Conservation (phyloP, 2,888 invertebrate species). For the Tryphoninae sp. region DNA sequence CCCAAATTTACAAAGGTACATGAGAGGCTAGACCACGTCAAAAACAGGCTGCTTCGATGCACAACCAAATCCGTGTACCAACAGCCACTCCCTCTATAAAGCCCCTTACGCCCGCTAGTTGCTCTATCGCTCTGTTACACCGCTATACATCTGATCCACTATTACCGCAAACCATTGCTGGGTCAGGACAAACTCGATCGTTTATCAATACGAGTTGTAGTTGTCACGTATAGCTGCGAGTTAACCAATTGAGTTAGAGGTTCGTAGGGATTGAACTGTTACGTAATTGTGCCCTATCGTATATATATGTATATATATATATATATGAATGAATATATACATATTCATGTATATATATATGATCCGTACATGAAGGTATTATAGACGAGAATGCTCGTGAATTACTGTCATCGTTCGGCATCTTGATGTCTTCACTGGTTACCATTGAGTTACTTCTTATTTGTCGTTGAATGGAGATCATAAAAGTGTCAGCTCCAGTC, state of each 20-base stretch:
- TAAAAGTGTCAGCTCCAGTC: neutral
- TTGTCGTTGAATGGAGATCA: neutral
- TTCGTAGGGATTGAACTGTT: conserved; percentile 33
- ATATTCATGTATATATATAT: neutral
- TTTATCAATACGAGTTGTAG: conserved; percentile 58
- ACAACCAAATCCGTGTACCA: conserved; percentile 43
- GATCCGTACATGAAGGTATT: conserved; percentile 15
- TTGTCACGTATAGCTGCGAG: conserved; percentile 43
- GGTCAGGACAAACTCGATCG: conserved; percentile 56
- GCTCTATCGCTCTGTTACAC: conserved; percentile 41
- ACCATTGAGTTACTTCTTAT: neutral
- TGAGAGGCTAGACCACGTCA: conserved; percentile 40
- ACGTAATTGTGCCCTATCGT: conserved; percentile 30
- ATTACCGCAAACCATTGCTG: conserved; percentile 40
- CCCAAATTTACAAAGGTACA: conserved; percentile 53
- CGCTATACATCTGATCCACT: conserved; percentile 29
- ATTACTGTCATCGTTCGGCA: conserved; percentile 25
- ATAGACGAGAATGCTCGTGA: neutral
- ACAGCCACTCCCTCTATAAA: conserved; percentile 39
- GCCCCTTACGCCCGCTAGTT: neutral
- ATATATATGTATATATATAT: neutral
- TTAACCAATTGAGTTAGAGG: conserved; percentile 46
- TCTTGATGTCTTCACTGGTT: neutral
- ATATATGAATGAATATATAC: neutral
- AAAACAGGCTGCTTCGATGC: conserved; percentile 40